A percentile compares a stretch with the other conserved stretches of the same genome.
Conservation (phyloP, 2,113 vertebrate genomes). For the Gavialis gangeticus region DNA sequence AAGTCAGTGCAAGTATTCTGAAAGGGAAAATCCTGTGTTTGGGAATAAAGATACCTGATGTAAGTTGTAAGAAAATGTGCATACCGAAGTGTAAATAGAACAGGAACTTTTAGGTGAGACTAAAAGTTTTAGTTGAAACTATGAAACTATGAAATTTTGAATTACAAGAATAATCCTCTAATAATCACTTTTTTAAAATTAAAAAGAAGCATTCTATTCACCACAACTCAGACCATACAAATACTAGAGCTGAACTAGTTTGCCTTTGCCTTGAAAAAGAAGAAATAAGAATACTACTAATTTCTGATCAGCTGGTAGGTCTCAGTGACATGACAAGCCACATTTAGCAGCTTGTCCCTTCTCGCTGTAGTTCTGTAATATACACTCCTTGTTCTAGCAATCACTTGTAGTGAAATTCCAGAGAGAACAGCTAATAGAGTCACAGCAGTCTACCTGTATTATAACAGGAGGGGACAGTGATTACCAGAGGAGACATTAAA, state of each 20-base stretch:
- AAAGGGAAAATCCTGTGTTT: not conserved
- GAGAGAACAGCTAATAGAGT: constrained; percentile 61
- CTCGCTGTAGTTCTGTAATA: constrained; percentile 40
- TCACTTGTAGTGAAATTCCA: constrained; percentile 62
- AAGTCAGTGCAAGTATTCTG: not conserved
- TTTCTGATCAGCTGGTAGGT: constrained; percentile 2
- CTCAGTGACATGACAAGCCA: not conserved
- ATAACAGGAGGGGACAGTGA: constrained; percentile 36
- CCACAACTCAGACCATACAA: not conserved
- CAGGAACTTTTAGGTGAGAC: not conserved
- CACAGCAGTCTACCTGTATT: constrained; percentile 57
- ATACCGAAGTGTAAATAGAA: not conserved
- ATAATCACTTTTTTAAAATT: not conserved
- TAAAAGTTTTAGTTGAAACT: no score
- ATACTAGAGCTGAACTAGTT: constrained; percentile 1
- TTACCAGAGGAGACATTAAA: constrained; percentile 61
- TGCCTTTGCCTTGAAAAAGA: not conserved
- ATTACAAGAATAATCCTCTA: not conserved
- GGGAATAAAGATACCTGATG: not conserved
- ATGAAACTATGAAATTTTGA: no score
- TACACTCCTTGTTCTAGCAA: constrained; percentile 51
- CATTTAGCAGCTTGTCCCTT: not conserved
- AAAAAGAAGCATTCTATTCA: not conserved
- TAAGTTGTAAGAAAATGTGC: not conserved
- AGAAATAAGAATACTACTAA: not conserved